Base-by-base conservation (phyloP, 1,140 invertebrate species). In the Cephus cinctus region DNA sequence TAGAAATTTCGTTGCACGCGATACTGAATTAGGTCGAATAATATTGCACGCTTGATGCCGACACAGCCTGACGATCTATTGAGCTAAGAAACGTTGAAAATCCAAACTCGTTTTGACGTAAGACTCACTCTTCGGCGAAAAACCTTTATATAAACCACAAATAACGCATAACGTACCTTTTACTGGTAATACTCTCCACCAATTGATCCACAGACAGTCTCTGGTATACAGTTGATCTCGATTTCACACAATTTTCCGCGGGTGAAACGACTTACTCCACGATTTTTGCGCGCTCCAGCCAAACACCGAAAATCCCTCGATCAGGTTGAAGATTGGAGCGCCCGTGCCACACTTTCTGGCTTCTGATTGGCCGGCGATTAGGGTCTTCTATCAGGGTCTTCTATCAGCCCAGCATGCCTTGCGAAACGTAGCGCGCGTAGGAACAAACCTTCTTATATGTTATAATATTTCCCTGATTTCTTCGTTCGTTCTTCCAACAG, bases 331-430 rank as follows among this genome's bases (percentile, higher is more conserved):
- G 58, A 69, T 66, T 59, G 65, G 47, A 66, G 57, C 60, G 59
- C 57, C 59, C 56, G 61, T 58, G 42, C 20, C 34, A 25, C 43
- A 21, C 38, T 55, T 59, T 32, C 59, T 53, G 18, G 12, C 25
- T 32, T 34, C 50, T 47, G 57, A 78, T 78, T 77, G 75, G 75
- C 46, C 20, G 36, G 16, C 21, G 43, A 42, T 56, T 57, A 75
- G 70, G 69, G 70, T 75, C 75, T 76, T 77, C 75, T 76, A 73
- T 64, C 75, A 78, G 68, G 54, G 66, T 67, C 73, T 72, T 78
- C 74, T 76, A 71, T 71, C 70, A 50, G 19, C 52, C 67, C 63
- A 47, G 21, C 58, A 61, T 76, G 62, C 71, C 34, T 44, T 54
- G 65, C 66, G 46, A 15, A 42, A 50, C 21, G 50, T 47, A 48